These are phyloP conservation scores for Drosophila ambigua DNA, from an alignment of 1,140 invertebrate genomes.

Conservation along the genomic window DNA sequence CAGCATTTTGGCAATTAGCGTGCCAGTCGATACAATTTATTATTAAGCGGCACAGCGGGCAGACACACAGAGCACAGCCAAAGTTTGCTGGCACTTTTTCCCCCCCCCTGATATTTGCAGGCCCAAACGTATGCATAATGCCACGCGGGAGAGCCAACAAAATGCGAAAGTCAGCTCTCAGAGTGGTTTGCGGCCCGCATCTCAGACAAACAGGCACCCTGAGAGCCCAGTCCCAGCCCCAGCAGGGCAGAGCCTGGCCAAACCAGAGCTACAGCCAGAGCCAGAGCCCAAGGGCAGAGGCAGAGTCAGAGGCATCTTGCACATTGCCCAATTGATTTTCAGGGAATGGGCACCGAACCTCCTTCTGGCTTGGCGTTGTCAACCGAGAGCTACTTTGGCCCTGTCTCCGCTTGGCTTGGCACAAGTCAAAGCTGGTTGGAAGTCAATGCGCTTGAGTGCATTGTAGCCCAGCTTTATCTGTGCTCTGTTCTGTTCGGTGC, in stretches of 20 bases:
- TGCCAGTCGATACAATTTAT: constrained; percentile 35
- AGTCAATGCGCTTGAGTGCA: constrained; percentile 53
- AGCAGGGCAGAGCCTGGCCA: no score
- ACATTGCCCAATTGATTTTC: constrained; percentile 51
- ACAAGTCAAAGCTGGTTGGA: constrained; percentile 54
- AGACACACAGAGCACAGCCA: not conserved
- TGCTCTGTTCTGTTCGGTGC: not conserved
- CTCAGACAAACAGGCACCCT: no score
- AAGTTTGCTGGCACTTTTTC: constrained; percentile 31
- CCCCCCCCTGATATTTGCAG: constrained; percentile 3
- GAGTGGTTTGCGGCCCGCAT: no score
- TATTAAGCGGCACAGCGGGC: constrained; percentile 33
- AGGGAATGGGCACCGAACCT: not conserved
- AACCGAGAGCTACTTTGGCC: constrained; percentile 52
- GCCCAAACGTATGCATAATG: constrained; percentile 40
- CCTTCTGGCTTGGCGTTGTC: constrained; percentile 26
- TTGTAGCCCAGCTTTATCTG: constrained; percentile 49
- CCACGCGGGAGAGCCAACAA: constrained; percentile 5
- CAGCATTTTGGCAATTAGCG: constrained; percentile 53
- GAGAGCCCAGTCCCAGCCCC: no score
- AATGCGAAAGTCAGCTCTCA: not conserved
- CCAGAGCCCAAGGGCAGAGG: no score
- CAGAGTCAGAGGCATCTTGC: constrained; percentile 36
- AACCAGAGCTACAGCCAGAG: no score
- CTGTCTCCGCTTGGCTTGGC: constrained; percentile 47